Percentiles rank a stretch among this genome's conserved stretches.
phyloP scores from a whole-genome alignment of 2,888 invertebrate species.

The Thereva nobilitata region DNA sequence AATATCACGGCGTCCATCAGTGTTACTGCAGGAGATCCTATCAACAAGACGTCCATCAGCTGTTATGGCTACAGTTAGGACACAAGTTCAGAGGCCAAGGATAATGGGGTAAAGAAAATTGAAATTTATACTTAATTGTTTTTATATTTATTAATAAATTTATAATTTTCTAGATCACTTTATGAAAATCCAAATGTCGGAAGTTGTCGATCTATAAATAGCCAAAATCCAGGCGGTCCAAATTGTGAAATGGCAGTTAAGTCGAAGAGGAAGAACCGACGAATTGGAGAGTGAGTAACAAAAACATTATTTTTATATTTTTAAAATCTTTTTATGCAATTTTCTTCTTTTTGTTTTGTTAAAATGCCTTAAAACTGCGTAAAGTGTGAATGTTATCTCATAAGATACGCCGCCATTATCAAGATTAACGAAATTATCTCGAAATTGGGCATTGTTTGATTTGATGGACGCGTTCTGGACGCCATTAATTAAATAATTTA shows the following conservation, averaged over 20 bases:
- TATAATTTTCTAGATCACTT: constrained; percentile 43
- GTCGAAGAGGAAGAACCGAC: constrained; percentile 56
- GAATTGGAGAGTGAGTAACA: constrained; percentile 59
- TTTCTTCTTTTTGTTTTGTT: background rate
- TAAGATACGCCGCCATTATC: background rate
- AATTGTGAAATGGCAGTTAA: constrained; percentile 43
- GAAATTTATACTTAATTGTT: background rate
- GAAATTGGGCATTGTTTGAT: no score
- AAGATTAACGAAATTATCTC: no score
- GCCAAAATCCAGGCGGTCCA: constrained; percentile 38
- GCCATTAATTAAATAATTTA: no score
- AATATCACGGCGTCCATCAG: constrained; percentile 55
- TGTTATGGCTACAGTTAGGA: constrained; percentile 62
- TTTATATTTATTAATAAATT: constrained; percentile 5
- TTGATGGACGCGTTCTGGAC: no score
- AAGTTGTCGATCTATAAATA: constrained; percentile 50
- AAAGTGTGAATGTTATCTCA: background rate
- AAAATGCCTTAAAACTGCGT: no score
- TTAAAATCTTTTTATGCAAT: background rate
- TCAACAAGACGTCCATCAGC: constrained; percentile 64
- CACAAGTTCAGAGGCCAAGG: constrained; percentile 45
- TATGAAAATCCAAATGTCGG: constrained; percentile 47
- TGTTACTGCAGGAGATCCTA: constrained; percentile 56
- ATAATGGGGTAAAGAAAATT: constrained; percentile 51
- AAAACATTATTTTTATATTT: constrained; percentile 1